These are phyloP conservation scores for Sipha flava DNA, from an alignment of 1,140 invertebrate genomes.

Conservation along the genomic window DNA sequence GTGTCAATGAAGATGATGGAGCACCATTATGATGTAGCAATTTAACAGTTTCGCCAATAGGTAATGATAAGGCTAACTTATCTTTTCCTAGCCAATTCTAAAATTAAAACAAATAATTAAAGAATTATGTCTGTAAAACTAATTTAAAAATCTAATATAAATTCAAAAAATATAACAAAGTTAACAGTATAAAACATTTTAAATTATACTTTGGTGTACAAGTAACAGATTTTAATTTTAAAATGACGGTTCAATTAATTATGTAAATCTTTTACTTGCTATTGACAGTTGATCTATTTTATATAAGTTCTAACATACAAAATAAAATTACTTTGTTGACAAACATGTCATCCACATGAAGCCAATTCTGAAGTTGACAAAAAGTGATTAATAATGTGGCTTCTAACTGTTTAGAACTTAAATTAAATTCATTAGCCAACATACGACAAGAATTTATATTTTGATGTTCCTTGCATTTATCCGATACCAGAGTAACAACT, in stretches of 20 bases:
- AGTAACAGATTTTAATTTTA: too few species aligned
- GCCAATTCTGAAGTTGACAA: conserved; percentile 29
- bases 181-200: too few species aligned
- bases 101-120: not conserved
- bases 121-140: not conserved
- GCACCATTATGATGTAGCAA: conserved; percentile 15
- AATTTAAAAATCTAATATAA: not conserved
- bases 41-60: conserved; percentile 14
- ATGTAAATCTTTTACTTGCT: too few species aligned
- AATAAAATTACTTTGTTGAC: conserved; percentile 14
- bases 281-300: too few species aligned
- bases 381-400: conserved; percentile 13
- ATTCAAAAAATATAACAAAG: not conserved
- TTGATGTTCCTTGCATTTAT: conserved; percentile 14
- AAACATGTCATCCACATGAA: conserved; percentile 18
- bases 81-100: conserved; percentile 29
- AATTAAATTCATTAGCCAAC: conserved; percentile 13
- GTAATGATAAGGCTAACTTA: conserved; percentile 8
- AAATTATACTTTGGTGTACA: too few species aligned
- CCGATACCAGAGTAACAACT: not conserved
- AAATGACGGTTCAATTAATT: too few species aligned
- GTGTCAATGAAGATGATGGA: conserved; percentile 16
- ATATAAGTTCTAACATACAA: not conserved
- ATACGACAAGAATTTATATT: not conserved
- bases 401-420: conserved; percentile 18